Base-by-base conservation (phyloP, 2,113 vertebrate species). In the Cyprinus carpio region DNA sequence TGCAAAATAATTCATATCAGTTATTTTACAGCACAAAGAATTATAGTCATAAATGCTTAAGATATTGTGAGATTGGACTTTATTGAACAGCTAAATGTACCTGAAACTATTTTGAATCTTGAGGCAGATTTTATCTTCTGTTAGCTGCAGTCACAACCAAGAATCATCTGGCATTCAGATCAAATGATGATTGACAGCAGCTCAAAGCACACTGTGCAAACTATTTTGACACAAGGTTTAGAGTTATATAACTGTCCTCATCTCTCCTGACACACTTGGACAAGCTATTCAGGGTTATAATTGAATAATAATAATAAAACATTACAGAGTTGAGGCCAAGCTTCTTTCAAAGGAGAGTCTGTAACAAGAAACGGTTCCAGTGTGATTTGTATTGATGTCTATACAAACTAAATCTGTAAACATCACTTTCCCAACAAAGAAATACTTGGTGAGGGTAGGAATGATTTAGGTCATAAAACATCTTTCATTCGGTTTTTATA, bases 21-120 rank as follows among this genome's bases (percentile, higher is more conserved):
- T 20, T 9, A 23, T 10, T 58, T 23, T 23, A 8, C 6, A 20
- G 54, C 18, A 37, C 34, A 37, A 37, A 37, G 34, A 37, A 20
- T 56, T 54, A 20, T 56, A 34, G 20, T 71, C 67, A 72, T 72
- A 72, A 72, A 72, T 72, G 69, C 31, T 69, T 37, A 49, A 37
- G 9, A 20, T 31, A 67, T 67, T 8, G 15, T 31, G 13, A 20
- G 65, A 43, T 25, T 43, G 37, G 20, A 43, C 69, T 72, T 72
- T 72, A 72, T 6, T 40, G 11, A 43, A n/a, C 37, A n/a, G 34
- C 18, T 71, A 69, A 18, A 20, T 10, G 15, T 74, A 23, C 69
- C 5, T 23, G 69, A 72, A 72, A 12, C 23, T 43, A 7, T 72
- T 72, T 43, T 46, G 37, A 43, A 74, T 72, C 18, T n/a, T 43